These are phyloP conservation scores for Larimichthys polyactis DNA, from an alignment of 2,113 vertebrate species.

Conservation along the genomic window DNA sequence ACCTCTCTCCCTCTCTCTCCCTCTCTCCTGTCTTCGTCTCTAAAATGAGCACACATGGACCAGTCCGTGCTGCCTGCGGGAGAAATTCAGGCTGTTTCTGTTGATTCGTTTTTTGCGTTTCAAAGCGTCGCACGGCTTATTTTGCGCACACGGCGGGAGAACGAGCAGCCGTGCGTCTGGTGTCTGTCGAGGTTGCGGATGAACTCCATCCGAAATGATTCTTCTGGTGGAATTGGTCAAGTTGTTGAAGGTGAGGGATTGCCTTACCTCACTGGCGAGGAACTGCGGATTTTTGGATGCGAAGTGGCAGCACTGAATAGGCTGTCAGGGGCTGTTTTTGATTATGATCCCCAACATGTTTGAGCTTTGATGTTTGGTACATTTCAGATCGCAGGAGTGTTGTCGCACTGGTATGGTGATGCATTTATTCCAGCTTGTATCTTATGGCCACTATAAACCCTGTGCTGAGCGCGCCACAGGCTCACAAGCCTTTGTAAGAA, in stretches of 20 bases:
- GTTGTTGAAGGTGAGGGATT: slow-evolving; percentile 49
- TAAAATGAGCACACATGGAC: slow-evolving; percentile 15
- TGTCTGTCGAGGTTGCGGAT: slow-evolving; percentile 42
- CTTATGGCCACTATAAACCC: not conserved
- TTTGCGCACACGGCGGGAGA: slow-evolving; percentile 23
- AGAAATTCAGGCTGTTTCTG: slow-evolving; percentile 1
- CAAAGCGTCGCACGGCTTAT: slow-evolving; percentile 20
- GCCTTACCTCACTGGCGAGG: not conserved
- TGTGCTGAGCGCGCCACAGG: not conserved
- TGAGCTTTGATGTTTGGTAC: slow-evolving; percentile 1
- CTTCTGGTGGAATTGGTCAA: slow-evolving; percentile 33
- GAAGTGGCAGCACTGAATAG: slow-evolving; percentile 16
- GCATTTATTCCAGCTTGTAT: not conserved
- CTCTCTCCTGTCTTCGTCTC: not conserved
- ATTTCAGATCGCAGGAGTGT: slow-evolving; percentile 3
- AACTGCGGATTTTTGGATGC: slow-evolving; percentile 36
- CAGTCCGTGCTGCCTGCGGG: slow-evolving; percentile 9
- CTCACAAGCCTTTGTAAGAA: no score
- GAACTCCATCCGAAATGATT: slow-evolving; percentile 18
- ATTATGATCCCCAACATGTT: slow-evolving; percentile 18
- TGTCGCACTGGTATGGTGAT: slow-evolving; percentile 36
- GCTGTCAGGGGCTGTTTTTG: not conserved
- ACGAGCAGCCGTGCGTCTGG: not conserved
- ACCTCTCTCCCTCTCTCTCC: not conserved
- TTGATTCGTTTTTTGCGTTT: slow-evolving; percentile 9